A percentile compares a stretch with the other conserved stretches of the same genome.
Conservation (phyloP, 2,113 vertebrate genomes). For the Diphyllodes magnificus region DNA sequence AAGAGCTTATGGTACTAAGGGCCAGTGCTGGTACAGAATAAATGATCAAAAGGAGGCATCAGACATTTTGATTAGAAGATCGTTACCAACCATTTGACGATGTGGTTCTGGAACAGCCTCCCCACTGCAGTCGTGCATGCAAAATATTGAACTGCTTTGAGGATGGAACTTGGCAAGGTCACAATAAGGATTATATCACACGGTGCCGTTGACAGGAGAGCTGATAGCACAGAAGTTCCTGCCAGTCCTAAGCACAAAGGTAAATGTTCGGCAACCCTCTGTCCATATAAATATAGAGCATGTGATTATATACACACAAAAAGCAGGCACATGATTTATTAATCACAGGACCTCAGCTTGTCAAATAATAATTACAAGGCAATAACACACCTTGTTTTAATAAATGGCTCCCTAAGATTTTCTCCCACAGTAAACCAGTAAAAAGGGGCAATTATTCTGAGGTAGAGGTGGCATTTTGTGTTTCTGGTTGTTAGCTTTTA, state of each 20-base stretch:
- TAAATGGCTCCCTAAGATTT: not conserved
- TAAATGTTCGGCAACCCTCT: conserved; percentile 29
- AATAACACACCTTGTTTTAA: conserved; percentile 43
- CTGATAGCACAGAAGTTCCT: not conserved
- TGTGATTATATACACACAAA: conserved; percentile 28
- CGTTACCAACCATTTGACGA: not conserved
- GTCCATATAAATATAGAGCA: conserved; percentile 27
- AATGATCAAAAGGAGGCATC: not conserved
- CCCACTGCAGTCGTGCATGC: not conserved
- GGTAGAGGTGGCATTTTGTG: not conserved
- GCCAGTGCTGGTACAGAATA: not conserved
- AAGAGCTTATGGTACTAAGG: not conserved
- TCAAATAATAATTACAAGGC: conserved; percentile 53
- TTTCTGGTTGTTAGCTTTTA: not conserved
- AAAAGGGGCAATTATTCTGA: not conserved
- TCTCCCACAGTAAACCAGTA: conserved; percentile 14
- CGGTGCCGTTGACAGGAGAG: not conserved
- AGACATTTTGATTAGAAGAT: not conserved
- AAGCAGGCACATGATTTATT: conserved; percentile 35
- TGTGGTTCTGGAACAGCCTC: not conserved
- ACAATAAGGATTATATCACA: not conserved
- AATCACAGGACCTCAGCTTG: conserved; percentile 22
- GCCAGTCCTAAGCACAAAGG: conserved; percentile 22
- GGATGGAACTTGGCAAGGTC: not conserved
- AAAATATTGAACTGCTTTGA: not conserved